Percentiles rank a stretch among this genome's conserved stretches.
Evolutionary conservation across 2,797 vertebrate species (phyloP).

Genomic region (Crocidura indochinensis): DNA sequence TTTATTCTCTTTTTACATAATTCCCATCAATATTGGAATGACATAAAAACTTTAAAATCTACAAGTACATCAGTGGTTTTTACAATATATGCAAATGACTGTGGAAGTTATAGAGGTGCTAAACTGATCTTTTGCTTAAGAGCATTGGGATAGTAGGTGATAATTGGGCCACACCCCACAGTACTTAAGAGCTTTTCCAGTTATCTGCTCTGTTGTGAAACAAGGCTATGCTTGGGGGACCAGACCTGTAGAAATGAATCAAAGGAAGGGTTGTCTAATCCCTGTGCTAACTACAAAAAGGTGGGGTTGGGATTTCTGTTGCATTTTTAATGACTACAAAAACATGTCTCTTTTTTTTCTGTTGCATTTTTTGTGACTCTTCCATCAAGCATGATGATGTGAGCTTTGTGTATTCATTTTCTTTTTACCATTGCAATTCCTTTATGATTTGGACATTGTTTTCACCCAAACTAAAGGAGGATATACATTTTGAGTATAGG

Average conservation of each 20-base stretch:
- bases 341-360: not conserved
- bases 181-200: too few species aligned
- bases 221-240: too few species aligned
- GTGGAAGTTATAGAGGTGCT: not conserved
- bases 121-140: not conserved
- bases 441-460: not conserved
- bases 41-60: slow-evolving; percentile 17
- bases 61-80: not conserved
- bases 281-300: too few species aligned
- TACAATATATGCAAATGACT: not conserved
- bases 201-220: too few species aligned
- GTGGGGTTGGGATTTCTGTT: too few species aligned
- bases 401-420: not conserved
- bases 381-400: not conserved
- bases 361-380: not conserved
- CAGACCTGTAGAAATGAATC: too few species aligned
- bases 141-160: too few species aligned
- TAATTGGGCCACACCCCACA: too few species aligned
- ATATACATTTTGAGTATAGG: not conserved
- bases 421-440: not conserved
- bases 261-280: too few species aligned
- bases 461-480: not conserved
- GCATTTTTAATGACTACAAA: too few species aligned
- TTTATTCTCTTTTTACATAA: not conserved
- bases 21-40: not conserved